phyloP scores from a whole-genome alignment of 2,797 vertebrate species.

The Hippoglossus hippoglossus region DNA sequence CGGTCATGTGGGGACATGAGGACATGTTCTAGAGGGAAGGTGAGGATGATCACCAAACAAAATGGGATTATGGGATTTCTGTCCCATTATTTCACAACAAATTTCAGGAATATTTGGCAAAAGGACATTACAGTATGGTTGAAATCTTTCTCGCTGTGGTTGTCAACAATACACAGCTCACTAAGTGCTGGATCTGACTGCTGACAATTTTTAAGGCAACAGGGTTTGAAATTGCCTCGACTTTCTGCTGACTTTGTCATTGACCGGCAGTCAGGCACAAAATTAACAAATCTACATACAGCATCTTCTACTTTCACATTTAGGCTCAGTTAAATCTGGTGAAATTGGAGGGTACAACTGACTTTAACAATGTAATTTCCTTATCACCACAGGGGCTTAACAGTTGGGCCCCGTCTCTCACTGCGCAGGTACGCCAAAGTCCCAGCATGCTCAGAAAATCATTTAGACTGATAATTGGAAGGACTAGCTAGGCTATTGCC shows the following conservation, averaged over 20 bases:
- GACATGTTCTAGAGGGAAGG: no score
- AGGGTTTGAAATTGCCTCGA: conserved; percentile 52
- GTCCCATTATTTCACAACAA: no score
- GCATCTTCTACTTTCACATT: conserved; percentile 19
- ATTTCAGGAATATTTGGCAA: no score
- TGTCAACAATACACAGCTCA: background rate
- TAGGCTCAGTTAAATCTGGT: conserved; percentile 31
- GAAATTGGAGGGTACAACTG: conserved; percentile 13
- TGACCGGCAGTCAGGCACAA: conserved; percentile 51
- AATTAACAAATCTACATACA: conserved; percentile 51
- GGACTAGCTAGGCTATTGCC: conserved; percentile 36
- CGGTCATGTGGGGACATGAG: no score
- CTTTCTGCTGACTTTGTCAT: conserved; percentile 39
- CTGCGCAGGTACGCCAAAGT: conserved; percentile 14
- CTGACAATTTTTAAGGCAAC: conserved; percentile 33
- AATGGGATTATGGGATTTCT: no score
- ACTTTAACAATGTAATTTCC: conserved; percentile 47
- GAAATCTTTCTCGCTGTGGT: no score
- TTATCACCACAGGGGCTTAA: conserved; percentile 41
- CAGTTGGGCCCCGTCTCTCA: conserved; percentile 11
- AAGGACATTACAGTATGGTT: no score
- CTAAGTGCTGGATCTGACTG: no score
- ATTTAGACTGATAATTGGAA: conserved; percentile 58
- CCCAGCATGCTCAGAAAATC: conserved; percentile 43
- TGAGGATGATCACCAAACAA: no score